Percentiles rank a stretch among this genome's conserved stretches.
Evolutionary conservation across 2,113 vertebrate genomes (phyloP).

Genomic region (Quiscalus mexicanus): DNA sequence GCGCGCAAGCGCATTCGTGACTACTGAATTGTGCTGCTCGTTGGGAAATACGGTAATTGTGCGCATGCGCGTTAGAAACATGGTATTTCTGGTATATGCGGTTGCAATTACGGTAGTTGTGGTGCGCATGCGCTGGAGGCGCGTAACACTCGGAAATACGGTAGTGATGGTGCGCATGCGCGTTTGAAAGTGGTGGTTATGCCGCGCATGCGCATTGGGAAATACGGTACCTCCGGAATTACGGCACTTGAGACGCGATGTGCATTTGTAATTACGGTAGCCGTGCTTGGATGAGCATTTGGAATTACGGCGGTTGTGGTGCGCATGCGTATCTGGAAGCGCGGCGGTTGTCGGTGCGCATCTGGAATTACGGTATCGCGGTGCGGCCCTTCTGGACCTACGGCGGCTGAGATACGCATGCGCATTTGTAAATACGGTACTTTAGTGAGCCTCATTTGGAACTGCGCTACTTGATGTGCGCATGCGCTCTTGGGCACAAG

Average conservation of each 20-base stretch:
- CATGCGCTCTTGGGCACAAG: background rate
- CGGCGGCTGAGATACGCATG: background rate
- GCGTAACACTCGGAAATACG: background rate
- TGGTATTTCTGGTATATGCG: accelerated
- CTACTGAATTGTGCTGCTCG: accelerated
- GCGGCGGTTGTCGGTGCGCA: no score
- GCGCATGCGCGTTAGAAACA: background rate
- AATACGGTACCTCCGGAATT: background rate
- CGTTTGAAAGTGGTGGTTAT: accelerated
- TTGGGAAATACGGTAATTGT: background rate
- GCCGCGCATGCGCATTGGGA: accelerated
- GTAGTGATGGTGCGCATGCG: background rate
- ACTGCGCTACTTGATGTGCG: accelerated
- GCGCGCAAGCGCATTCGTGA: accelerated
- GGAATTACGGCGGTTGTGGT: background rate
- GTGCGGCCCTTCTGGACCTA: accelerated
- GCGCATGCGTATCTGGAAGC: background rate
- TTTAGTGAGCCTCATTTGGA: accelerated
- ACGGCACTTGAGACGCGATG: accelerated
- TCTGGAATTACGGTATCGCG: background rate
- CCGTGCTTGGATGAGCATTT: accelerated
- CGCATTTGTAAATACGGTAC: background rate
- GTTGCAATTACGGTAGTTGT: accelerated
- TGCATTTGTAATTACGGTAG: background rate
- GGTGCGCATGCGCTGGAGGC: background rate